These are phyloP conservation scores for Brassicogethes aeneus DNA, from an alignment of 2,888 invertebrate genomes.

Conservation along the genomic window DNA sequence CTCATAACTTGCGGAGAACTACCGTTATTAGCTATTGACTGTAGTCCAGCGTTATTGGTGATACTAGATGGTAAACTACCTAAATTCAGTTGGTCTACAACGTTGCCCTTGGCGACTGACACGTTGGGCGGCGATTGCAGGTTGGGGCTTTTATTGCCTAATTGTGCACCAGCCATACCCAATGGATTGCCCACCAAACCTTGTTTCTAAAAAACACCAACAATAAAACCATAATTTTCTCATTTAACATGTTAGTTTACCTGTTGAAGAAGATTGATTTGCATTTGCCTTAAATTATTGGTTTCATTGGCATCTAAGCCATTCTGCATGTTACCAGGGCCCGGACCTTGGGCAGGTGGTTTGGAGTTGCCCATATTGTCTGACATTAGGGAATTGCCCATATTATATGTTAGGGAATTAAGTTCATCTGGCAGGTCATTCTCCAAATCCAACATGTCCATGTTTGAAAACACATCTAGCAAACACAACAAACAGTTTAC, in stretches of 20 bases:
- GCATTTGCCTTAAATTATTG: constrained; percentile 43
- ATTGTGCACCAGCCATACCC: constrained; percentile 62
- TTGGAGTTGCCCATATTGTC: constrained; percentile 48
- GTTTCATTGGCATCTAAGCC: constrained; percentile 57
- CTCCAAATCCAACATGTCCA: constrained; percentile 82
- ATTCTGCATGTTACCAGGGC: constrained; percentile 66
- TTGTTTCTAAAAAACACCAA: constrained; percentile 62
- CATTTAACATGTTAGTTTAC: constrained; percentile 21
- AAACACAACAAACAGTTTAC: no score
- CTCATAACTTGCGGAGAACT: constrained; percentile 64
- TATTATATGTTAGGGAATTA: constrained; percentile 57
- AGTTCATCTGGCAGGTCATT: constrained; percentile 89
- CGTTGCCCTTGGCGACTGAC: constrained; percentile 56
- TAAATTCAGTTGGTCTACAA: constrained; percentile 55
- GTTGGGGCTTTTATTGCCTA: constrained; percentile 76
- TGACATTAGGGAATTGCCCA: constrained; percentile 61
- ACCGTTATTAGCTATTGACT: constrained; percentile 55
- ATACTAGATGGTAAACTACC: constrained; percentile 48
- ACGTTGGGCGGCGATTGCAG: constrained; percentile 80
- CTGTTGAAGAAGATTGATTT: constrained; percentile 62
- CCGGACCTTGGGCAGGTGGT: constrained; percentile 76
- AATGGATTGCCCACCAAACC: constrained; percentile 61
- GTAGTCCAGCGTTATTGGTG: constrained; percentile 43
- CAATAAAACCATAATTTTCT: constrained; percentile 30
- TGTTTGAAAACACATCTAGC: constrained; percentile 71